phyloP scores from a whole-genome alignment of 1,140 invertebrate genomes.

The Macrobrachium rosenbergii region DNA sequence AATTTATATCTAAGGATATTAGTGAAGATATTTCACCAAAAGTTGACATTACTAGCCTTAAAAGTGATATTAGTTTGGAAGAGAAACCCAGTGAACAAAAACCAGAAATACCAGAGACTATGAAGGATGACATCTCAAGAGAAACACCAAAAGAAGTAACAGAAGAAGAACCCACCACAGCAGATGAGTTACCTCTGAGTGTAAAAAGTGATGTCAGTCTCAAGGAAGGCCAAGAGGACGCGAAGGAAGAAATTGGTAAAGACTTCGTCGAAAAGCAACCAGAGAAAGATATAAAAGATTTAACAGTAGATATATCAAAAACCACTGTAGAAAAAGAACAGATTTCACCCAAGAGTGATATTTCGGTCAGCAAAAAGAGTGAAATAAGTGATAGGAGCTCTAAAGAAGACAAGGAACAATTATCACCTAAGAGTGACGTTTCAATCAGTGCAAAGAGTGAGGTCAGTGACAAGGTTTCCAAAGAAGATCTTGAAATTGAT shows the following conservation, averaged over 20 bases:
- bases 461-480: neutral
- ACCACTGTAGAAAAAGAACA: too few relatives aligned
- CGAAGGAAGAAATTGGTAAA: neutral
- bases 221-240: neutral
- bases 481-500: constrained; percentile 9
- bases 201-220: constrained; percentile 5
- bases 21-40: constrained; percentile 1
- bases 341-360: constrained; percentile 25
- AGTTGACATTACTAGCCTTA: neutral
- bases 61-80: constrained; percentile 21
- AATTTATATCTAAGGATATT: neutral
- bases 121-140: neutral
- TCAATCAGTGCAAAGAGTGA: constrained; percentile 42
- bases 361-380: constrained; percentile 40
- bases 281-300: neutral
- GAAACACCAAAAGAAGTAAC: constrained; percentile 5
- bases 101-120: neutral
- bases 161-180: constrained; percentile 7
- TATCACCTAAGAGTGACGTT: constrained; percentile 43
- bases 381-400: neutral
- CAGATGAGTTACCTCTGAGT: neutral
- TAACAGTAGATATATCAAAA: neutral
- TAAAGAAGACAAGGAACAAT: neutral
- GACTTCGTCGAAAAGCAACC: neutral
- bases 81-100: neutral